Conservation (phyloP, 1,140 invertebrate genomes). For the Onthophagus taurus region DNA sequence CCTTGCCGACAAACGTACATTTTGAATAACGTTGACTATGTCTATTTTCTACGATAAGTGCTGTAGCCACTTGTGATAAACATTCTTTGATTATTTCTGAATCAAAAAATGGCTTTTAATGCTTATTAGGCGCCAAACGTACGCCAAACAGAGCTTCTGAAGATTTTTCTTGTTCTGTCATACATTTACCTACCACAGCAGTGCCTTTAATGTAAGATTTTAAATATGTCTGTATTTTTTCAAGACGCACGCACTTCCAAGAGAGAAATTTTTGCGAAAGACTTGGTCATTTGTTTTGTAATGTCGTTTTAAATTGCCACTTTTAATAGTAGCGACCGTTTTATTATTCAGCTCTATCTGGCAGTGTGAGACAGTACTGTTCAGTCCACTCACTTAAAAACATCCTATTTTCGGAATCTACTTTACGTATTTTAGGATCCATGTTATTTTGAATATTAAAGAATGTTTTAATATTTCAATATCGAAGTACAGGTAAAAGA, state of each 20-base stretch:
- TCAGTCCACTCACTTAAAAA: too few species aligned
- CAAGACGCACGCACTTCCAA: background rate
- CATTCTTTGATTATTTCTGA: constrained; percentile 14
- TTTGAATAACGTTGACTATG: too few species aligned
- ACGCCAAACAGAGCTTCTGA: constrained; percentile 12
- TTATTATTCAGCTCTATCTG: too few species aligned
- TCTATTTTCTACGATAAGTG: constrained; percentile 3
- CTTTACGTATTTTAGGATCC: too few species aligned
- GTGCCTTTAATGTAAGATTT: constrained; percentile 8
- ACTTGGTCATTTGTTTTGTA: constrained; percentile 9
- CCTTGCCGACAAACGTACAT: constrained; percentile 13
- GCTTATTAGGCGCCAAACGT: constrained; percentile 14
- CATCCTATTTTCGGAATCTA: too few species aligned
- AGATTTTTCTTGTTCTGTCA: constrained; percentile 13
- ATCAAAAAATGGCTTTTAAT: constrained; percentile 15
- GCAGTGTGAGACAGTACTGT: too few species aligned
- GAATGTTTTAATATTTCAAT: too few species aligned
- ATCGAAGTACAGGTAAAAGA: too few species aligned
- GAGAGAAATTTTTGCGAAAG: constrained; percentile 8
- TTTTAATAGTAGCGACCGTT: background rate
- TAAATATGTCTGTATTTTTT: background rate
- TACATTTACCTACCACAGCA: constrained; percentile 5
- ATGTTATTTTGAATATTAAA: too few species aligned
- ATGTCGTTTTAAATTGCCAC: constrained; percentile 3
- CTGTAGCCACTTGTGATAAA: constrained; percentile 12